Percentiles rank a stretch among this genome's conserved stretches.
Evolutionary conservation across 2,888 invertebrate species (phyloP).

Genomic region (Phengaris arion): DNA sequence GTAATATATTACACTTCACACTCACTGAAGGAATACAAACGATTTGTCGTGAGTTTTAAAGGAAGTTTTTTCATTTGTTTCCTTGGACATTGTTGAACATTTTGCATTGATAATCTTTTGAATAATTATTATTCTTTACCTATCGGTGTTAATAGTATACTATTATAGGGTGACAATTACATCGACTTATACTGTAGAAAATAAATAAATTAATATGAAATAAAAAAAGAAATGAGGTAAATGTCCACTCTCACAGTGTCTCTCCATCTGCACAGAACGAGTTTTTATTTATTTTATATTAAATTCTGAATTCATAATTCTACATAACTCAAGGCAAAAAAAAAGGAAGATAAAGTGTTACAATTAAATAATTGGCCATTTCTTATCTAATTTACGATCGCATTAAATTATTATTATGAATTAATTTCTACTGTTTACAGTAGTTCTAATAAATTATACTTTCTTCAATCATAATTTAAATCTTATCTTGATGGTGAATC

Average conservation of each 20-base stretch:
- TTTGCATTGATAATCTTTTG: too few relatives aligned
- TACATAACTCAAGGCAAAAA: background rate
- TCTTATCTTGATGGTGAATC: slow-evolving; percentile 5
- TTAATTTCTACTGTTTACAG: slow-evolving; percentile 17
- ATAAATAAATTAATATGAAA: too few relatives aligned
- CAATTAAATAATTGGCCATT: background rate
- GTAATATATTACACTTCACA: slow-evolving; percentile 46
- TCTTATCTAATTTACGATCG: background rate
- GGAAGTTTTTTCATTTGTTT: background rate
- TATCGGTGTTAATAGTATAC: too few relatives aligned
- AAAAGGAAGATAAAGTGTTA: background rate
- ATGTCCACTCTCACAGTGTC: too few relatives aligned
- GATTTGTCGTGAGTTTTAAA: background rate
- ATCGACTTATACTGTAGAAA: too few relatives aligned
- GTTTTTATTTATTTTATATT: background rate
- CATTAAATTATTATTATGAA: slow-evolving; percentile 6
- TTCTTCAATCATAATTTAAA: slow-evolving; percentile 1
- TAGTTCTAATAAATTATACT: slow-evolving; percentile 18
- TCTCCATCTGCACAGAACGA: too few relatives aligned
- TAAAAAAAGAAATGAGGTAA: too few relatives aligned
- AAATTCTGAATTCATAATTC: background rate
- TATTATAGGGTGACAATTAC: too few relatives aligned
- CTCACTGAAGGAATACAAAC: background rate
- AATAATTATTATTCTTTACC: too few relatives aligned
- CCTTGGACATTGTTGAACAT: too few relatives aligned